phyloP scores from a whole-genome alignment of 1,140 invertebrate species.

The Zaprionus taronus region DNA sequence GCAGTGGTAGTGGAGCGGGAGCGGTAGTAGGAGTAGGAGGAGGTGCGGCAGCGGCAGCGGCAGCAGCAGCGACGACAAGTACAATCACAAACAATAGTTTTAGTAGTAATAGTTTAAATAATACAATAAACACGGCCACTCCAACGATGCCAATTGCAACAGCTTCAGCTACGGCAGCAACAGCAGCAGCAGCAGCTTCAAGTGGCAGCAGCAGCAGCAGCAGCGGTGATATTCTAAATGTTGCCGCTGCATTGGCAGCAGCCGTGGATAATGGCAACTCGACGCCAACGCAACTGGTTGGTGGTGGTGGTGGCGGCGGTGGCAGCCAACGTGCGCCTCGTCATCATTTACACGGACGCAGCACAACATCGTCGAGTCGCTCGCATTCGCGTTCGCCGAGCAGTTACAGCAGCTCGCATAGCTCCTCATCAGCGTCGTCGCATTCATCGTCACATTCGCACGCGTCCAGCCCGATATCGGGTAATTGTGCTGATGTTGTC shows the following conservation, averaged over 20 bases:
- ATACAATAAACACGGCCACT: conserved; percentile 79
- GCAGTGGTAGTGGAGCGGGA: conserved; percentile 34
- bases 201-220: conserved; percentile 28
- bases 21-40: conserved; percentile 46
- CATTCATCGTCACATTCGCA: conserved; percentile 84
- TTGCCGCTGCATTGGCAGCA: conserved; percentile 84
- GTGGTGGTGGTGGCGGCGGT: conserved; percentile 4
- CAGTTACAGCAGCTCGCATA: conserved; percentile 84
- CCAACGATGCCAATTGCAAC: conserved; percentile 75
- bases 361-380: conserved; percentile 85
- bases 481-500: conserved; percentile 74
- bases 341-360: conserved; percentile 76
- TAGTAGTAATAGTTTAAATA: conserved; percentile 84
- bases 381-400: conserved; percentile 85
- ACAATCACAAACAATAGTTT: conserved; percentile 84
- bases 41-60: conserved; percentile 18
- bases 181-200: conserved; percentile 33
- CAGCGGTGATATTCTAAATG: conserved; percentile 77
- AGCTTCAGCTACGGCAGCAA: conserved; percentile 14
- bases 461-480: conserved; percentile 78
- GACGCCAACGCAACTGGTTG: background rate
- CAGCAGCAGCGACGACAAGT: conserved; percentile 75
- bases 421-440: conserved; percentile 78
- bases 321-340: conserved; percentile 30
- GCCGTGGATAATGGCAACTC: conserved; percentile 71